Base-by-base conservation (phyloP, 2,888 invertebrate genomes). In the Drosophila meridiana region DNA sequence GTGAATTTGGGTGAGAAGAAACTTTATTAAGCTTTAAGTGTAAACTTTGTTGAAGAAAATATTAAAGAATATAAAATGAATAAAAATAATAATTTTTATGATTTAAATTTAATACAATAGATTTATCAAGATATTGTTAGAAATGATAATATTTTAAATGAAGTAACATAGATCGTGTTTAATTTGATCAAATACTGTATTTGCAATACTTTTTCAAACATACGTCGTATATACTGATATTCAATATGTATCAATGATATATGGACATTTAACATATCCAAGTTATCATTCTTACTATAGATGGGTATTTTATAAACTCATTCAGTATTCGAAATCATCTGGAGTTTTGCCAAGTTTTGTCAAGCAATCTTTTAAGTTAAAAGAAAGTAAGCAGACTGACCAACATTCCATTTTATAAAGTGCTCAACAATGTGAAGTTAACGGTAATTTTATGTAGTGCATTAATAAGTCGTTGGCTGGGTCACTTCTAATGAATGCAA, bases 391-490 rank as follows among this genome's bases (percentile, higher is more conserved):
- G 50, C 50, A 50, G 5, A 1, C 50, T 32, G n/a, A 48, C 8
- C 26, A 0, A 48, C 7, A 30, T 7, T 14, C 32, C 9, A 32
- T n/a, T 32, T n/a, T 11, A 50, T 50, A n/a, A 50, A 50, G n/a
- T 32, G 32, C n/a, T 9, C 4, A n/a, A n/a, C 4, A n/a, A 32
- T 50, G 32, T 5, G 32, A 50, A 50, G 20, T 20, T 32, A 50
- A 50, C 50, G 50, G 32, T 50, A 32, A 50, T 32, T 32, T n/a
- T 9, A 50, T 50, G 50, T 50, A 52, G 50, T 52, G 50, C 32
- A n/a, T 50, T 50, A 32, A 32, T 32, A 32, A 50, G 50, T 50
- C 50, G 9, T 50, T 50, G 50, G 9, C 32, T 34, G 1, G 50
- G 50, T 8, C 50, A 34, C n/a, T 5, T 2, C 5, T 52, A 52